Percentiles rank a stretch among this genome's conserved stretches.
These are phyloP conservation scores for Melospiza melodia DNA, from an alignment of 2,113 vertebrate genomes.

Conservation along the genomic window DNA sequence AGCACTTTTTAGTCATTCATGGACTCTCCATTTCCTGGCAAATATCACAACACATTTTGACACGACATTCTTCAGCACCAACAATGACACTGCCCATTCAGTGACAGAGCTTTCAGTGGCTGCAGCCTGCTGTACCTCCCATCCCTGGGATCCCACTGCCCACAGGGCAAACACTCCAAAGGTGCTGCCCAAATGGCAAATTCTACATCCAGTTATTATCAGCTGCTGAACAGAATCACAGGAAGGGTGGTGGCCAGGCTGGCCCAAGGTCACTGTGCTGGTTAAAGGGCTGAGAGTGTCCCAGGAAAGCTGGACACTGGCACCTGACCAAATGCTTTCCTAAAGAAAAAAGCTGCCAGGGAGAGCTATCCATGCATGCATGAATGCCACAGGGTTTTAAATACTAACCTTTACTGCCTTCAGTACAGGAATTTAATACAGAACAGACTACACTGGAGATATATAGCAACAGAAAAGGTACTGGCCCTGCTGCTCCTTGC, in stretches of 20 bases:
- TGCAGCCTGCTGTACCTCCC: neutral
- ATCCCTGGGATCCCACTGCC: neutral
- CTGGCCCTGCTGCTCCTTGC: neutral
- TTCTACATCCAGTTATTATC: neutral
- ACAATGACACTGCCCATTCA: neutral
- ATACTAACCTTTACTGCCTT: neutral
- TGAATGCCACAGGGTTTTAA: neutral
- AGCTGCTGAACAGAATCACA: neutral
- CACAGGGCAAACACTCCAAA: neutral
- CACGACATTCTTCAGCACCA: neutral
- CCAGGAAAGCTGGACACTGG: neutral
- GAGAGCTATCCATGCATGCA: neutral
- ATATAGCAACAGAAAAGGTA: neutral
- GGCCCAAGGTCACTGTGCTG: neutral
- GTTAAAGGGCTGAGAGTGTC: neutral
- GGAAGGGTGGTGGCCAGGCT: constrained; percentile 10
- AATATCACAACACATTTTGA: neutral
- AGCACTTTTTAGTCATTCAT: neutral
- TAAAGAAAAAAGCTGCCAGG: neutral
- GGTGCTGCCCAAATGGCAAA: neutral
- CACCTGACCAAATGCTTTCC: neutral
- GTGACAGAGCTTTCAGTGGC: neutral
- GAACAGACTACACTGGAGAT: neutral
- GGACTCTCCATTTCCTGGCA: neutral
- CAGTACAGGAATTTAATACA: neutral